These are phyloP conservation scores for Nycticorax nycticorax DNA, from an alignment of 2,113 vertebrate species.

Conservation along the genomic window DNA sequence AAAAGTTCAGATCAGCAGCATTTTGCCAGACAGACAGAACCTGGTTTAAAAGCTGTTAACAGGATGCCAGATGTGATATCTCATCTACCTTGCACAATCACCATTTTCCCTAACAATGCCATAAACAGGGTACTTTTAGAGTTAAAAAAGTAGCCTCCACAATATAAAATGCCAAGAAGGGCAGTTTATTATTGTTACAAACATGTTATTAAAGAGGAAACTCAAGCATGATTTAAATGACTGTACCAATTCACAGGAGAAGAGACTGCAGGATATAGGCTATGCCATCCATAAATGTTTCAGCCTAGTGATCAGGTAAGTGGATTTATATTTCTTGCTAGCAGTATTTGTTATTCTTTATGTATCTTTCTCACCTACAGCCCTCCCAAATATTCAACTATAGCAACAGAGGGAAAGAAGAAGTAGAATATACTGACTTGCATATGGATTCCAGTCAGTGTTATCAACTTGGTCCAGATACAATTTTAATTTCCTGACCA, in stretches of 20 bases:
- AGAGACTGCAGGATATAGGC: not conserved
- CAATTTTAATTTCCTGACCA: not conserved
- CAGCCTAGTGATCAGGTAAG: not conserved
- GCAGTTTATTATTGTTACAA: not conserved
- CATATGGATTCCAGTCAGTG: not conserved
- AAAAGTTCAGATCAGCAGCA: not conserved
- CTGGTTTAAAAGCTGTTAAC: not conserved
- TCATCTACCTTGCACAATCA: not conserved
- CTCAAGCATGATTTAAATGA: not conserved
- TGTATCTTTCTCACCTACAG: not conserved
- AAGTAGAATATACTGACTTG: not conserved
- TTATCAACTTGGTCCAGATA: not conserved
- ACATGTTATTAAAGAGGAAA: not conserved
- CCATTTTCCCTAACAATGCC: not conserved
- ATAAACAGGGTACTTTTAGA: not conserved
- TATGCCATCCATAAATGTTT: not conserved
- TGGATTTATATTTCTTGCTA: not conserved
- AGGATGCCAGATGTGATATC: not conserved
- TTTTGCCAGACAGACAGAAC: not conserved
- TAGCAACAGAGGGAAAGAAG: not conserved
- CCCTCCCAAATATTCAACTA: not conserved
- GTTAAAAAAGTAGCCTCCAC: not conserved
- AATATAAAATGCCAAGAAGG: not conserved
- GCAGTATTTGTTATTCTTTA: not conserved
- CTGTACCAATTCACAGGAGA: not conserved